Base-by-base conservation (phyloP, 2,797 vertebrate genomes). In the Rhinogobio ventralis region DNA sequence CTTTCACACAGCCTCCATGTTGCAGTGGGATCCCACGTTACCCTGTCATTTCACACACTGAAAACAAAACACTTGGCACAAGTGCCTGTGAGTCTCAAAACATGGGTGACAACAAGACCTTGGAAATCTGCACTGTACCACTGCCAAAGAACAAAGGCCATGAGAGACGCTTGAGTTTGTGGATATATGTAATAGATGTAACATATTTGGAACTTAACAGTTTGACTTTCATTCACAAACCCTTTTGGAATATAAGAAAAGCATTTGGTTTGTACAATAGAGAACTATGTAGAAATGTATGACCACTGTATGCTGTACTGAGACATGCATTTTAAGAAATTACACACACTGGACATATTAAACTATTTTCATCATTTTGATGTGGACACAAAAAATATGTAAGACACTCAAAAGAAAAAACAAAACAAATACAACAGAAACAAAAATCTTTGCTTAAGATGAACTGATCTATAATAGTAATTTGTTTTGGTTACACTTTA, bases 361-460 rank as follows among this genome's bases (percentile, higher is more conserved):
- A 66, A 49, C 60, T 79, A 49, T 66, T 73, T 36, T 82, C 68
- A 49, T 46, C 73, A 36, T 60, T 49, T 74, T 49, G 55, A 64
- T 74, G 42, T 49, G 28, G 57, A 74, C 57, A 74, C 39, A 64
- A 49, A 28, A 33, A 60, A 46, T 28, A 51, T 17, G 4, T 66
- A 82, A 82, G 81, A 82, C 71, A 82, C 57, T 82, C 71, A 71
- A 60, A 72, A 75, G 23, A 82, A 62, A 9, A 74, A n/a, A n/a
- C n/a, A n/a, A 83, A 17, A 75, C 45, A 49, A 81, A 45, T 20
- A 79, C 9, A 30, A 71, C 33, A 71, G 33, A 81, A 42, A 45
- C 5, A 33, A 45, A 60, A 60, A 30, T 17, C 25, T 30, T 62
- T 28, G n/a, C 39, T 30, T 2, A 64, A 46, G 45, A 71, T 7